These are phyloP conservation scores for Phaonia tiefii DNA, from an alignment of 2,888 invertebrate genomes.

Conservation along the genomic window DNA sequence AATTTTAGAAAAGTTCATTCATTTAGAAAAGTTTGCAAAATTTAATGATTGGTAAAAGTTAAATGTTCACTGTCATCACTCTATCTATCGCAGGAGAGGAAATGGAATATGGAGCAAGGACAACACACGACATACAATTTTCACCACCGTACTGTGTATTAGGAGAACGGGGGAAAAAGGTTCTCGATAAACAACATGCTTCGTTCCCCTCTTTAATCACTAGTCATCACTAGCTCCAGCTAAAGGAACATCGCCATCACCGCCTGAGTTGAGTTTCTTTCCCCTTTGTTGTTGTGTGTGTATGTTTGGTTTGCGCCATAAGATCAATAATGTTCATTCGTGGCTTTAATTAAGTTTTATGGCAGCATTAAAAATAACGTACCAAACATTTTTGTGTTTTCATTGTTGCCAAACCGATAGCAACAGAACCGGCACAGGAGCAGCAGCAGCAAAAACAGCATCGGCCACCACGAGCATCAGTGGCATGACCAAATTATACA, in stretches of 20 bases:
- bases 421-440: not conserved
- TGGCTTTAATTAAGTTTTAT: constrained; percentile 61
- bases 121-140: too few relatives aligned
- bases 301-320: constrained; percentile 25
- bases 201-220: not conserved
- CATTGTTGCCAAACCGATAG: constrained; percentile 35
- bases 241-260: not conserved
- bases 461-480: not conserved
- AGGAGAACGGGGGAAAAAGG: not conserved
- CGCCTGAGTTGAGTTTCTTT: not conserved
- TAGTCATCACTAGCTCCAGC: not conserved
- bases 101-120: not conserved
- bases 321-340: constrained; percentile 59
- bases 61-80: constrained; percentile 51
- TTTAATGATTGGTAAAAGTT: constrained; percentile 52
- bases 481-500: not conserved
- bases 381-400: constrained; percentile 48
- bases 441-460: not conserved
- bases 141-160: not conserved
- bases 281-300: not conserved
- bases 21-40: constrained; percentile 59
- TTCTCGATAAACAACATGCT: constrained; percentile 7
- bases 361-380: constrained; percentile 57
- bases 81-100: constrained; percentile 20
- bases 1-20: constrained; percentile 48